Conservation (phyloP, 2,888 invertebrate genomes). For the Hypsopygia costalis region DNA sequence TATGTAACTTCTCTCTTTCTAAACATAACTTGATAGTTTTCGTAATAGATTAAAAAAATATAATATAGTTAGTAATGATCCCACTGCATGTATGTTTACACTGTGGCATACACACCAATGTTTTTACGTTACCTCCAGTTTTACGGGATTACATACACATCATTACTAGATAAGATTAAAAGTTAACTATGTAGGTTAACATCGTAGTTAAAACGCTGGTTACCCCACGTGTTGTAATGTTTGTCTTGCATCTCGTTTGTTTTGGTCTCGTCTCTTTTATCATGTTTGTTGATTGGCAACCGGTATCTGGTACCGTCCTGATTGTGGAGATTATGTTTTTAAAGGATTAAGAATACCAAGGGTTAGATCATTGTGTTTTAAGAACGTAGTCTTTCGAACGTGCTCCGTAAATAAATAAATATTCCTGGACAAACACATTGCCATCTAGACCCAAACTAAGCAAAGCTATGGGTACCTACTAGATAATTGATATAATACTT, state of each 20-base stretch:
- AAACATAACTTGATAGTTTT: conserved; percentile 59
- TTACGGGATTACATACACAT: background rate
- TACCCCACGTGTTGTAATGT: background rate
- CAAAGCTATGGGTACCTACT: too few species aligned
- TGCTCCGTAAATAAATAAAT: too few species aligned
- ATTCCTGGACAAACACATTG: too few species aligned
- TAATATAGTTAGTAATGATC: background rate
- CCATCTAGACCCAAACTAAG: too few species aligned
- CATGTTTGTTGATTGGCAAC: background rate
- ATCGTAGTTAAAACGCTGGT: background rate
- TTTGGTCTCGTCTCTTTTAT: background rate
- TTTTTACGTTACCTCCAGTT: background rate
- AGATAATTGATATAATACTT: too few species aligned
- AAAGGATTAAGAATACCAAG: too few species aligned
- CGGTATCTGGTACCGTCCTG: too few species aligned
- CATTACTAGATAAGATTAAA: background rate
- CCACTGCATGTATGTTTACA: background rate
- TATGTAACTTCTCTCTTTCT: conserved; percentile 61
- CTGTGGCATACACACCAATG: background rate
- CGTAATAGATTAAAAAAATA: too few species aligned
- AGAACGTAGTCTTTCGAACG: too few species aligned
- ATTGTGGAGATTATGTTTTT: too few species aligned
- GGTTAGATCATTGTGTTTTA: too few species aligned
- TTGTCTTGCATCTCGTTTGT: background rate
- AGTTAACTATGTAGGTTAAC: background rate